Conservation (phyloP, 2,113 vertebrate genomes). For the Rynchops niger region DNA sequence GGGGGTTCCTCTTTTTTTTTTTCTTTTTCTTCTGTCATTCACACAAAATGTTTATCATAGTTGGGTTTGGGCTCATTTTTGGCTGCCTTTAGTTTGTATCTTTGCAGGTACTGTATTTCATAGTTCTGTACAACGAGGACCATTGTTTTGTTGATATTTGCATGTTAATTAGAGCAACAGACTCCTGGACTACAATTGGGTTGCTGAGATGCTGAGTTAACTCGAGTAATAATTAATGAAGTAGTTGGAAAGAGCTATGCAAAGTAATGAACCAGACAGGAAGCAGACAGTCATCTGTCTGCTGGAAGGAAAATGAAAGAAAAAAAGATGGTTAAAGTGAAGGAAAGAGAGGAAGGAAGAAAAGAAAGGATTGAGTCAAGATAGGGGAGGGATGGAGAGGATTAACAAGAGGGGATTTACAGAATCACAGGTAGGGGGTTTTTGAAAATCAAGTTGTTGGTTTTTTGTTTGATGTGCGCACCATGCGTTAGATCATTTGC, state of each 20-base stretch:
- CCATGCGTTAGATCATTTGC: not conserved
- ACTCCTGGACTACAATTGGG: not conserved
- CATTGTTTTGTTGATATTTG: not conserved
- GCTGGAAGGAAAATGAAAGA: not conserved
- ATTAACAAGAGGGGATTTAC: not conserved
- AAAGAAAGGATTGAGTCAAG: not conserved
- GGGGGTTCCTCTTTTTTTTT: rapidly evolving
- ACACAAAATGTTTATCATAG: not conserved
- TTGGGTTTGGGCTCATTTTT: not conserved
- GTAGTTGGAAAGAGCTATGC: not conserved
- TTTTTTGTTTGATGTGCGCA: not conserved
- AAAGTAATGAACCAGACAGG: not conserved
- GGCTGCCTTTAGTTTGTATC: not conserved
- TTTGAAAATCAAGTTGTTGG: not conserved
- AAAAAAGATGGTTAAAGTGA: not conserved
- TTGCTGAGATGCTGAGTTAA: not conserved
- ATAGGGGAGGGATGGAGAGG: not conserved
- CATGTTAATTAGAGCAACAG: not conserved
- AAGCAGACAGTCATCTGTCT: not conserved
- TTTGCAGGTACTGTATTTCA: not conserved
- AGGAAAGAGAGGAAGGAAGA: not conserved
- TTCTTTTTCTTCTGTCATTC: not conserved
- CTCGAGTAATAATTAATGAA: not conserved
- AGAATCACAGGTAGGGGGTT: not conserved
- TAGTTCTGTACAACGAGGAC: not conserved